Evolutionary conservation across 2,797 vertebrate genomes (phyloP).

Genomic region (Spatula clypeata): DNA sequence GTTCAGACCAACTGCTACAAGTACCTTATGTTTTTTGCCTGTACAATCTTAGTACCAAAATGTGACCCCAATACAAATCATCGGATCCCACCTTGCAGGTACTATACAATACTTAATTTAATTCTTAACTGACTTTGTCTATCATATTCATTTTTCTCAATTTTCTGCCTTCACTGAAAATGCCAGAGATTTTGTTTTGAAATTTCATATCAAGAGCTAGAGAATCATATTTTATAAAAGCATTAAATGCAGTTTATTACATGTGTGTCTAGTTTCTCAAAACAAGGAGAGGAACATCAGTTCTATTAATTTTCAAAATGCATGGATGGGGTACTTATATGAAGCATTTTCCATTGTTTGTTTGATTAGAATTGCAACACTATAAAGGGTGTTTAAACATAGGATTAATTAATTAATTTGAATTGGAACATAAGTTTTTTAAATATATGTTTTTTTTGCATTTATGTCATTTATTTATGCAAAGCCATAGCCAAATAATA

Average conservation of each 20-base stretch:
- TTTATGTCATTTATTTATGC: not conserved
- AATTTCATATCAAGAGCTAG: not conserved
- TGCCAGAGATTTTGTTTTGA: not conserved
- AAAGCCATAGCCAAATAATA: not conserved
- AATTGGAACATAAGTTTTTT: not conserved
- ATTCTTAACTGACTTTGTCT: not conserved
- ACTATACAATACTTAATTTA: not conserved
- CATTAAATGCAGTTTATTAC: not conserved
- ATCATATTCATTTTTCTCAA: not conserved
- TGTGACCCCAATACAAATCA: slow-evolving; percentile 90
- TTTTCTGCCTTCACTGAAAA: not conserved
- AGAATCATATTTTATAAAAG: not conserved
- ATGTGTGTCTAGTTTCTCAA: not conserved
- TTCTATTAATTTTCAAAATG: not conserved
- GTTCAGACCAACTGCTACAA: slow-evolving; percentile 97
- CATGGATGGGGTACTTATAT: not conserved
- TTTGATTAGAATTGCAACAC: not conserved
- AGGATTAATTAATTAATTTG: not conserved
- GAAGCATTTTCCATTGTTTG: not conserved
- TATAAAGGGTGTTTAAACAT: not conserved
- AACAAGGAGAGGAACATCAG: not conserved
- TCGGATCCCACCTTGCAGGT: slow-evolving; percentile 95
- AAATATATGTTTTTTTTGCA: not conserved
- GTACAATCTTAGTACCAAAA: slow-evolving; percentile 95
- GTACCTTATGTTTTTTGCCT: slow-evolving; percentile 98